A percentile compares a stretch with the other conserved stretches of the same genome.
These are phyloP conservation scores for Pluvialis apricaria DNA, from an alignment of 2,113 vertebrate species.

Conservation along the genomic window DNA sequence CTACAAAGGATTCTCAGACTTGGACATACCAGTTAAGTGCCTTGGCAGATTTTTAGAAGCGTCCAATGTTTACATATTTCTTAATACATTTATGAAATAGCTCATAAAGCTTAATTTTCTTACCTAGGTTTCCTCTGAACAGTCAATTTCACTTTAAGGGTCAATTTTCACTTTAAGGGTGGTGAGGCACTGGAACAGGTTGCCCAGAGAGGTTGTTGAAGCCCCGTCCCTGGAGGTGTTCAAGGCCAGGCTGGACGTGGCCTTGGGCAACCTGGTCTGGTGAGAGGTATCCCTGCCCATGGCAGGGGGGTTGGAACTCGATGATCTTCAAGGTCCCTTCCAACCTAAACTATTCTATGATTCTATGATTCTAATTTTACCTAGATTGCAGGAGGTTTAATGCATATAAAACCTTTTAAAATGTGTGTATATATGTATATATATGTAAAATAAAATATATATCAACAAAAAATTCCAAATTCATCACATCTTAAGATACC, in stretches of 20 bases:
- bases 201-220: too few relatives aligned
- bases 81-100: background rate
- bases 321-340: too few relatives aligned
- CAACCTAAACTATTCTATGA: too few relatives aligned
- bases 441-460: background rate
- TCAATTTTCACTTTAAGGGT: too few relatives aligned
- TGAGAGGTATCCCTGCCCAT: too few relatives aligned
- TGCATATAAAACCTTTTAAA: background rate
- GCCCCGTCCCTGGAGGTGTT: too few relatives aligned
- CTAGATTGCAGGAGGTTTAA: background rate
- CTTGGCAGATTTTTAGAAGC: background rate
- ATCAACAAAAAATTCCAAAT: background rate
- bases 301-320: too few relatives aligned
- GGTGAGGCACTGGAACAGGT: too few relatives aligned
- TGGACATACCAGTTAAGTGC: background rate
- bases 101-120: background rate
- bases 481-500: background rate
- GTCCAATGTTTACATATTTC: background rate
- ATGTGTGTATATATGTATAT: background rate
- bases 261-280: too few relatives aligned
- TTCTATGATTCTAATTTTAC: too few relatives aligned
- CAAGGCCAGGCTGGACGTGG: too few relatives aligned
- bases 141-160: too few relatives aligned
- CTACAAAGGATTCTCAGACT: background rate
- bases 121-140: background rate